Conservation (phyloP, 2,888 invertebrate genomes). For the Trichopria drosophilae region DNA sequence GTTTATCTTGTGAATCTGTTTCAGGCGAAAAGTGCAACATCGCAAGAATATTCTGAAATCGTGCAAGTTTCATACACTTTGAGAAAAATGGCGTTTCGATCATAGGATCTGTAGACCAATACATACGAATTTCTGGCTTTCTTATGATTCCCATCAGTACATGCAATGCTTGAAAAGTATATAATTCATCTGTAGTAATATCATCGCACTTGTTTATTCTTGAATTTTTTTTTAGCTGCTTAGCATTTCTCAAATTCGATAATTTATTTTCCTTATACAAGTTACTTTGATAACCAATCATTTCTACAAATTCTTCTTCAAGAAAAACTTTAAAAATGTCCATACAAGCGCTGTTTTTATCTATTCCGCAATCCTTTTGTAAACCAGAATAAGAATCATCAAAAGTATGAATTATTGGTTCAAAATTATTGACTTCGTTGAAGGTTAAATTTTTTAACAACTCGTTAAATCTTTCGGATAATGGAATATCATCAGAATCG, state of each 20-base stretch:
- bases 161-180: slow-evolving; percentile 1
- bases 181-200: background rate
- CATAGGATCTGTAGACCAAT: slow-evolving; percentile 7
- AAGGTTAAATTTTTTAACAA: too few relatives aligned
- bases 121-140: background rate
- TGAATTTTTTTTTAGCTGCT: slow-evolving; percentile 9
- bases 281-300: slow-evolving; percentile 2
- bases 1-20: background rate
- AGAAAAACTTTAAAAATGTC: slow-evolving; percentile 7
- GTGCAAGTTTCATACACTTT: background rate
- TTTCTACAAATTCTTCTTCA: background rate
- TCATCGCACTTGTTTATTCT: slow-evolving; percentile 3
- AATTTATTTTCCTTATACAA: slow-evolving; percentile 3
- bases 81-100: slow-evolving; percentile 7
- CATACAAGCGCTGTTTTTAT: background rate
- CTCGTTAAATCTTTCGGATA: too few relatives aligned
- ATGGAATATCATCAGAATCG: too few relatives aligned
- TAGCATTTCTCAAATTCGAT: slow-evolving; percentile 5
- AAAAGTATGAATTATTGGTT: too few relatives aligned
- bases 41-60: too few relatives aligned
- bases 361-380: too few relatives aligned
- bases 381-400: too few relatives aligned
- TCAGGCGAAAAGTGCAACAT: background rate
- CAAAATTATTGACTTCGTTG: too few relatives aligned
- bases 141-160: slow-evolving; percentile 5